Base-by-base conservation (phyloP, 1,140 invertebrate species). In the Drosophila burlai region DNA sequence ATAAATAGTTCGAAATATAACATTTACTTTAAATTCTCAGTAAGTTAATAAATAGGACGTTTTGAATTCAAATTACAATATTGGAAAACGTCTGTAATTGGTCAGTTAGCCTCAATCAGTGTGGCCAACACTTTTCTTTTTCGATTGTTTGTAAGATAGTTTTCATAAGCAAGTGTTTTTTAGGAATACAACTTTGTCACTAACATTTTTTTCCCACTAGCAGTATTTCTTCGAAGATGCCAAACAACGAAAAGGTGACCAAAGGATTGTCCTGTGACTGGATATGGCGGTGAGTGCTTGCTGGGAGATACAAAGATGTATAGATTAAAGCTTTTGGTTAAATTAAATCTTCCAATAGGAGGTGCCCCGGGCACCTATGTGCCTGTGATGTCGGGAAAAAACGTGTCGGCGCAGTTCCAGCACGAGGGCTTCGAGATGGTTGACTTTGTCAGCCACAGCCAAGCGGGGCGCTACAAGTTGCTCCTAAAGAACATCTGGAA, bases 311-410 rank as follows among this genome's bases (percentile, higher is more conserved):
- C 36, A 13, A 5, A 36, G 0, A 36, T 36, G 1, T 4, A 4
- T 0, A 34, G 4, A 10, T 36, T 0, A 13, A 26, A 95, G 95
- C 94, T 95, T 95, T 95, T 95, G 16, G 26, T 3, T 24, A 38
- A 54, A 16, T 21, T 5, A 5, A 54, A 54, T 54, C 31, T 36
- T 15, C 4, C 31, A 36, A 21, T 8, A 21, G n/a, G 8, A 21
- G 7, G 0, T 5, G n/a, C n/a, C n/a, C n/a, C n/a, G n/a, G n/a
- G 15, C 24, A 26, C 24, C 1, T 26, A 16, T 26, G 15, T 49
- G 24, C 26, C 26, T 5, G 2, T 1, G 1, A 29, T 29, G 16
- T 31, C 16, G 46, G 46, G 24, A 9, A 26, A 8, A 6, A 26
- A 49, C 24, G 15, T 10, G 7, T 4, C 4, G 24, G 3, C 10